These are phyloP conservation scores for Antheraea yamamai DNA, from an alignment of 2,888 invertebrate genomes.

Conservation along the genomic window DNA sequence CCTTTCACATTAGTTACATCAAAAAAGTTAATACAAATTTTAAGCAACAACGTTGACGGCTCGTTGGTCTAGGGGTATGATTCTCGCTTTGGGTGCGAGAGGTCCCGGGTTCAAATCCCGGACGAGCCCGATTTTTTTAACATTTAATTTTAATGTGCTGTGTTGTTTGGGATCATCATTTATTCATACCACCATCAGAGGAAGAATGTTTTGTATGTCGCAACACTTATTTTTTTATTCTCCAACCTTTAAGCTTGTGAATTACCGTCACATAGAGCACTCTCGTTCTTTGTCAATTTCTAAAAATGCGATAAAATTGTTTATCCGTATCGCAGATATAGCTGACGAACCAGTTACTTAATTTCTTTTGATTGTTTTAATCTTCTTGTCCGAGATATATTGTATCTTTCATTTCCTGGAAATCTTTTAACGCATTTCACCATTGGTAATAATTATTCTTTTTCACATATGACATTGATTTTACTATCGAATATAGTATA, in stretches of 20 bases:
- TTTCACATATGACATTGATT: neutral
- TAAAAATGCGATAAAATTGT: too few species aligned
- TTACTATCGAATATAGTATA: too few species aligned
- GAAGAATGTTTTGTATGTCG: too few species aligned
- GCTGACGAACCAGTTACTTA: too few species aligned
- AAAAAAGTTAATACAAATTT: neutral
- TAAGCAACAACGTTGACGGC: constrained; percentile 36
- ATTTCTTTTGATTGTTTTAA: neutral
- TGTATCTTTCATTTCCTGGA: neutral
- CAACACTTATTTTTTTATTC: too few species aligned
- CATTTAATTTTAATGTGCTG: neutral
- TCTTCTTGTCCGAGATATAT: neutral
- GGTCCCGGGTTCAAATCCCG: constrained; percentile 82
- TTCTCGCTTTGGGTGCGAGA: constrained; percentile 80
- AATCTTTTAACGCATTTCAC: neutral
- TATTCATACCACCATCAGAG: neutral
- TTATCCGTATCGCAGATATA: too few species aligned
- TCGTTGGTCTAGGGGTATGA: constrained; percentile 80
- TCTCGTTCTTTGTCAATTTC: too few species aligned
- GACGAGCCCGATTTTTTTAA: constrained; percentile 65
- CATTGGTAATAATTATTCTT: neutral
- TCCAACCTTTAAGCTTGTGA: too few species aligned
- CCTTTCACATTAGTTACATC: neutral
- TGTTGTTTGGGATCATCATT: neutral
- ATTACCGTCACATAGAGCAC: too few species aligned